Percentiles rank a stretch among this genome's conserved stretches.
Conservation (phyloP, 2,888 invertebrate genomes). For the Julus scandinavius region DNA sequence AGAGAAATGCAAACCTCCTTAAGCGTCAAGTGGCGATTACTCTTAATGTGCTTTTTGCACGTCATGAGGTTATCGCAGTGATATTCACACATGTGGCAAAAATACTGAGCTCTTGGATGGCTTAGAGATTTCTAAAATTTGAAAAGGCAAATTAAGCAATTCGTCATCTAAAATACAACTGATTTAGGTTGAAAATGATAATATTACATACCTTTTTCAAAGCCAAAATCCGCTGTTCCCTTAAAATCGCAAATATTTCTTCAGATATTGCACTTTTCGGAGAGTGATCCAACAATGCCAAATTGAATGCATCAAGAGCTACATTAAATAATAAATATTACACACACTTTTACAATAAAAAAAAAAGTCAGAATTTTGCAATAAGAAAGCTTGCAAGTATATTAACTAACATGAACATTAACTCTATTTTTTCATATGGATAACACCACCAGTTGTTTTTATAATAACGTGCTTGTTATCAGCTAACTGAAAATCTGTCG, state of each 20-base stretch:
- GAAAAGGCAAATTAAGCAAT: not conserved
- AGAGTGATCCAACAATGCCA: not conserved
- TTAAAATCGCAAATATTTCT: conserved; percentile 40
- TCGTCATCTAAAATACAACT: not conserved
- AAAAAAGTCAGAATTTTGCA: not conserved
- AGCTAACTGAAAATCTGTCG: too few relatives aligned
- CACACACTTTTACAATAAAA: not conserved
- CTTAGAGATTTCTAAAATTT: conserved; percentile 62
- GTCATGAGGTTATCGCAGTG: conserved; percentile 64
- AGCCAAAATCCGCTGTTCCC: conserved; percentile 25
- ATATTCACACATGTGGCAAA: conserved; percentile 66
- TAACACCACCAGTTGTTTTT: too few relatives aligned
- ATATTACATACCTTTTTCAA: conserved; percentile 28
- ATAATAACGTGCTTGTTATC: too few relatives aligned
- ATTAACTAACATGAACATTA: too few relatives aligned
- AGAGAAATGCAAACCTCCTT: conserved; percentile 9
- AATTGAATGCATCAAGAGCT: conserved; percentile 24
- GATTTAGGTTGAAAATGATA: not conserved
- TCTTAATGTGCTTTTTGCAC: conserved; percentile 64
- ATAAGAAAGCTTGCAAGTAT: too few relatives aligned
- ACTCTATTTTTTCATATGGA: too few relatives aligned
- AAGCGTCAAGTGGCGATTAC: conserved; percentile 62
- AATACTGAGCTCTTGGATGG: conserved; percentile 64
- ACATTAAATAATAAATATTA: not conserved
- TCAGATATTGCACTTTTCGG: conserved; percentile 20